Percentiles rank a stretch among this genome's conserved stretches.
Evolutionary conservation across 2,797 vertebrate genomes (phyloP).

Genomic region (Platyrinchus mystaceus): DNA sequence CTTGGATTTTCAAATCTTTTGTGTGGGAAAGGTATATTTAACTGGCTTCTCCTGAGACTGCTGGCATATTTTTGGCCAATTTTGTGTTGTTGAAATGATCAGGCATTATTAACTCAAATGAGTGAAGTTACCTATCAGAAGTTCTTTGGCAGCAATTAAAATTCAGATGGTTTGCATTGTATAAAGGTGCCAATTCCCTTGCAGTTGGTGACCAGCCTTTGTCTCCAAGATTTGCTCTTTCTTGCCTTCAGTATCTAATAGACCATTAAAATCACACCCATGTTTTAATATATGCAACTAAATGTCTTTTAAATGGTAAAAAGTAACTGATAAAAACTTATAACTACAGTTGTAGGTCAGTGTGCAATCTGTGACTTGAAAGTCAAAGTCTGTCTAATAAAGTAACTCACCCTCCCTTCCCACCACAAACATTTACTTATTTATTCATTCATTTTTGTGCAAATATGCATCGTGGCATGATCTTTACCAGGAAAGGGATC

Average conservation of each 20-base stretch:
- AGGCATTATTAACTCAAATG: background rate
- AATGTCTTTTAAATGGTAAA: background rate
- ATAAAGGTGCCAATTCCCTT: background rate
- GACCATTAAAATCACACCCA: background rate
- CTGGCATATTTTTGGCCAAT: background rate
- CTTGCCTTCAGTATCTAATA: background rate
- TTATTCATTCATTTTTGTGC: background rate
- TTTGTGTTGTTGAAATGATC: background rate
- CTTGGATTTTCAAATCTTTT: background rate
- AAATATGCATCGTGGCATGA: background rate
- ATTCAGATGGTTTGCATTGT: background rate
- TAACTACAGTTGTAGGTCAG: background rate
- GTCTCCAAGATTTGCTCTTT: background rate
- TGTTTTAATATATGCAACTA: background rate
- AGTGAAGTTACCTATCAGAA: background rate
- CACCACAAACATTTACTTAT: background rate
- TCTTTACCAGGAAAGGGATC: slow-evolving; percentile 2
- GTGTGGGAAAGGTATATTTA: background rate
- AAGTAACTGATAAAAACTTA: background rate
- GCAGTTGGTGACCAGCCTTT: background rate
- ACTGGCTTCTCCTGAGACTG: background rate
- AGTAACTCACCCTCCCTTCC: background rate
- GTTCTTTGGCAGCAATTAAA: background rate
- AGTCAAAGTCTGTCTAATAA: background rate
- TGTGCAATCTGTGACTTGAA: background rate